These are phyloP conservation scores for Mormyrus hasselquistii DNA, from an alignment of 2,797 vertebrate genomes.

Conservation along the genomic window DNA sequence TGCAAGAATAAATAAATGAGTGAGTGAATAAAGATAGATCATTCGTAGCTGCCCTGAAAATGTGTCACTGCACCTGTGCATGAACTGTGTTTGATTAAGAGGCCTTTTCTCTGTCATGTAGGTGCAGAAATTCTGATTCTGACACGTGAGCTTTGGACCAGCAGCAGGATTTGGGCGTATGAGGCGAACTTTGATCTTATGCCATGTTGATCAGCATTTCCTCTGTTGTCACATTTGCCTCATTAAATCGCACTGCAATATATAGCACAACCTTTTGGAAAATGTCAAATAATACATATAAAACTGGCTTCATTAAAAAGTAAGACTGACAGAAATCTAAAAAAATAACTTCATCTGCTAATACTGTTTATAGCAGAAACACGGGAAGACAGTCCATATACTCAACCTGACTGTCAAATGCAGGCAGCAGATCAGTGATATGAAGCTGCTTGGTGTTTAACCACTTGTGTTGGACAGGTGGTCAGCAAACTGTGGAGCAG, in stretches of 20 bases:
- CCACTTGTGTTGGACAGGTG: neutral
- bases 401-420: neutral
- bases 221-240: constrained; percentile 20
- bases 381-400: neutral
- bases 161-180: neutral
- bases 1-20: neutral
- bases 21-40: neutral
- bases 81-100: neutral
- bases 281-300: constrained; percentile 36
- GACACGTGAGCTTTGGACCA: neutral
- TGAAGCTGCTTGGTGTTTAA: neutral
- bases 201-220: constrained; percentile 31
- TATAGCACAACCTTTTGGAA: constrained; percentile 34
- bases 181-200: neutral
- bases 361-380: neutral
- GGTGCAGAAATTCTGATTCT: neutral
- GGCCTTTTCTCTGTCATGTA: neutral
- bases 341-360: neutral
- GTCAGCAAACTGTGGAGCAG: neutral
- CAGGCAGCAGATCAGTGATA: neutral
- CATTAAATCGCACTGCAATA: constrained; percentile 25
- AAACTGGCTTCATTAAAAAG: constrained; percentile 17
- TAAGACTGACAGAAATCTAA: neutral
- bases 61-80: neutral
- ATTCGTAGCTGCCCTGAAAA: neutral